A percentile compares a stretch with the other conserved stretches of the same genome.
These are phyloP conservation scores for Chromobotia macracanthus DNA, from an alignment of 2,797 vertebrate species.

Conservation along the genomic window DNA sequence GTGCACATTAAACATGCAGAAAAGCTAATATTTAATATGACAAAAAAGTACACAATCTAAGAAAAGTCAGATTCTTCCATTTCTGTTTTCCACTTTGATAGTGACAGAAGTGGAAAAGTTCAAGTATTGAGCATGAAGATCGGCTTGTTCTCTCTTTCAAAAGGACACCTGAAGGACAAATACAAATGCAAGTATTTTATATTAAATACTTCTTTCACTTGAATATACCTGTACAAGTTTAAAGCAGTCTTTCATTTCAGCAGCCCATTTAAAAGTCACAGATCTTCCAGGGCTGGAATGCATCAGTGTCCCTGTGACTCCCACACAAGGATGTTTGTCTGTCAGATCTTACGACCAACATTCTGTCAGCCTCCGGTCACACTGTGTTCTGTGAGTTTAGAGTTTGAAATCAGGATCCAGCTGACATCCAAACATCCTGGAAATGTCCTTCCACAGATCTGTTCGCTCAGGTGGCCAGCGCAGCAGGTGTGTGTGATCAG, in stretches of 20 bases:
- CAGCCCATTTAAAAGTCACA: background rate
- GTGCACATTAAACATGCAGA: too few species aligned
- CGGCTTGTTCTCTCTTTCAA: conserved; percentile 85
- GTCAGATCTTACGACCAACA: background rate
- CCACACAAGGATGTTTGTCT: conserved; percentile 13
- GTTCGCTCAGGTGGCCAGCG: conserved; percentile 81
- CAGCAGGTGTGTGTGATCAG: conserved; percentile 81
- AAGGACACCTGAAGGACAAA: conserved; percentile 85
- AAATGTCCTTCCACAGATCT: conserved; percentile 72
- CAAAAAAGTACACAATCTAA: too few species aligned
- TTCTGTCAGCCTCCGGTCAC: background rate
- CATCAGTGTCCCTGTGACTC: background rate
- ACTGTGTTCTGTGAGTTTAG: conserved; percentile 12
- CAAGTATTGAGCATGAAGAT: conserved; percentile 85
- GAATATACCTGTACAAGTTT: background rate
- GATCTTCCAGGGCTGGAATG: background rate
- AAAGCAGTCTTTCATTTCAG: background rate
- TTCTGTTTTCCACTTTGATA: conserved; percentile 51
- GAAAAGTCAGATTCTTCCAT: background rate
- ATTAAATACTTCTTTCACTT: background rate
- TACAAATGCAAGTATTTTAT: conserved; percentile 81
- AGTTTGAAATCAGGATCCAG: background rate
- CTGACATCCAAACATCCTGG: background rate
- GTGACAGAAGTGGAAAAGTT: conserved; percentile 84
- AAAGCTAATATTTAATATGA: too few species aligned